A percentile compares a stretch with the other conserved stretches of the same genome.
phyloP scores from a whole-genome alignment of 2,888 invertebrate genomes.

The Nineta flava region DNA sequence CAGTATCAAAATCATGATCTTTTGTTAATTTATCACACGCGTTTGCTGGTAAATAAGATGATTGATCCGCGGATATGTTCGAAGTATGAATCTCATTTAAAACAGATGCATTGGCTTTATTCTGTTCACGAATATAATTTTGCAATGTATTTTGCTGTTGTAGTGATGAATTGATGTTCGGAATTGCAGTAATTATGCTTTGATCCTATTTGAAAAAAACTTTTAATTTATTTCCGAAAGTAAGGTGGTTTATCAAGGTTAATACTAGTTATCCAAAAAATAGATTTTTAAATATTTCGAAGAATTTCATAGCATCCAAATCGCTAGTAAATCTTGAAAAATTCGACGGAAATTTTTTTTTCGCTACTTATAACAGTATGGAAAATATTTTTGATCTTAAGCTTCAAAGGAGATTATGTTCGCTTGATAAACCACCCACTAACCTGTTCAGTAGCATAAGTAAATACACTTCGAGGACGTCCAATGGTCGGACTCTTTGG shows the following conservation, averaged over 20 bases:
- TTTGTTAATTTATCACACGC: not conserved
- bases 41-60: not conserved
- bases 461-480: slow-evolving; percentile 3
- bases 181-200: slow-evolving; percentile 5
- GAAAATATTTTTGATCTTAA: too few species aligned
- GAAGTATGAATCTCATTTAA: not conserved
- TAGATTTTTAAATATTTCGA: too few species aligned
- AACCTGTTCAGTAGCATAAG: slow-evolving; percentile 1
- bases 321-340: too few species aligned
- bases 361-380: too few species aligned
- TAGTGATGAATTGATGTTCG: slow-evolving; percentile 1
- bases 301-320: too few species aligned
- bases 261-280: too few species aligned
- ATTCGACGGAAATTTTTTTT: too few species aligned
- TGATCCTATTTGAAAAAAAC: slow-evolving; percentile 1
- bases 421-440: not conserved
- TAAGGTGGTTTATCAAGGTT: too few species aligned
- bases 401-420: too few species aligned
- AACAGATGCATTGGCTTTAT: not conserved
- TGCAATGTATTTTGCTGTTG: not conserved
- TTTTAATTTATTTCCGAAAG: too few species aligned
- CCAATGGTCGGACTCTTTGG: not conserved
- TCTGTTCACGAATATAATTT: not conserved
- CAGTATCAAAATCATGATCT: not conserved
- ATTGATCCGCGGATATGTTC: not conserved